Base-by-base conservation (phyloP, 2,888 invertebrate species). In the Enchytraeus crypticus region DNA sequence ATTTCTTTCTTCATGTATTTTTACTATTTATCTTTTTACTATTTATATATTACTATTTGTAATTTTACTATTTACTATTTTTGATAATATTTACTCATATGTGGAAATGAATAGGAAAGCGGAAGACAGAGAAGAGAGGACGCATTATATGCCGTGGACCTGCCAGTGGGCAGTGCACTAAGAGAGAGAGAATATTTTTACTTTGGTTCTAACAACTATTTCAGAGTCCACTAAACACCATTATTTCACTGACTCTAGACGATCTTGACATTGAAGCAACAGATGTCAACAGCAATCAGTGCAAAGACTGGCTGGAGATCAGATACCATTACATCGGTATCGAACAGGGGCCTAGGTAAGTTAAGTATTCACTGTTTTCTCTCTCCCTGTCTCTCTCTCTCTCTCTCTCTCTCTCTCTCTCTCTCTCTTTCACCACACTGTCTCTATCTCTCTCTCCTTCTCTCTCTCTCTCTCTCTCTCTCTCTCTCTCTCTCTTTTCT, bases 261-360 rank as follows among this genome's bases (percentile, higher is more conserved):
- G 53, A 59, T 55, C 18, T 64, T 21, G 45, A 62, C 29, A 21
- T 65, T 32, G 64, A 63, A 51, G 14, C 14, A 51, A 29, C 53
- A 14, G 18, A 26, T 0, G 11, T 18, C 18, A 8, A 11, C 11
- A 18, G 23, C 23, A 61, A 57, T 18, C 11, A 23, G 2, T 66
- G 66, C 32, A 33, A 47, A 29, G 66, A 66, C 43, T 43, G 46
- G n/a, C 51, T 66, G 18, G 63, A 66, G 57, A 59, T 66, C 27
- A 51, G 65, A 11, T 61, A 61, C 58, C 61, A 59, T 33, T 45
- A 61, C 47, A 61, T 66, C 23, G 66, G 66, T 27, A 56, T 65
- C 4, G 53, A 59, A 14, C 43, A 49, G 23, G 65, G 66, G 26
- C 60, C 62, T 11, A 45, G 23, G 66, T 66, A 57, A 57, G 21